Evolutionary conservation across 2,113 vertebrate species (phyloP).

Genomic region (Seriola quinqueradiata): DNA sequence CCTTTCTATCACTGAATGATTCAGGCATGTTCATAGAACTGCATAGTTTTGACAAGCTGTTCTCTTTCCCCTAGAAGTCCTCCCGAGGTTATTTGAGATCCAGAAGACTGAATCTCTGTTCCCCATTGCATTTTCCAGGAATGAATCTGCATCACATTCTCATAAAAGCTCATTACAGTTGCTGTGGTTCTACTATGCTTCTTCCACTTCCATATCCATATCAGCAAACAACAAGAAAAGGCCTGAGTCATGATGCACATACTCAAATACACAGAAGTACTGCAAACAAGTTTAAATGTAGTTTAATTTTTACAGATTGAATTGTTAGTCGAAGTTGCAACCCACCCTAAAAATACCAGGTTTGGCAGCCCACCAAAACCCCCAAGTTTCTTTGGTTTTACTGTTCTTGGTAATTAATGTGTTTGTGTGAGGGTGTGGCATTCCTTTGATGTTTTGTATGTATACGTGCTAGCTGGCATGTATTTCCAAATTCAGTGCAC

Average conservation of each 20-base stretch:
- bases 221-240: conserved; percentile 12
- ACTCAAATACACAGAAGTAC: not conserved
- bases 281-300: not conserved
- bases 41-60: not conserved
- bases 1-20: not conserved
- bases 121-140: conserved; percentile 8
- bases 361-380: conserved; percentile 4
- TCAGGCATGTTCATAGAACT: conserved; percentile 12
- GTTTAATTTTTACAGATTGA: not conserved
- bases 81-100: conserved; percentile 3
- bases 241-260: not conserved
- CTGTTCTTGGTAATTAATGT: conserved; percentile 58
- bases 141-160: conserved; percentile 10
- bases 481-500: conserved; percentile 7
- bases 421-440: conserved; percentile 44
- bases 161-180: conserved; percentile 18
- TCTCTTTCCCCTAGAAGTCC: not conserved
- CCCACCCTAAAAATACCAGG: conserved; percentile 23
- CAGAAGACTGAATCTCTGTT: not conserved
- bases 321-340: not conserved
- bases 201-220: conserved; percentile 31
- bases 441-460: conserved; percentile 42
- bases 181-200: conserved; percentile 25
- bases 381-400: conserved; percentile 69
- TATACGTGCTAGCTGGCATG: conserved; percentile 4